Evolutionary conservation across 2,113 vertebrate species (phyloP), one percentile per base, ranked within the genome.

Genomic region (Sigmodon hispidus): DNA sequence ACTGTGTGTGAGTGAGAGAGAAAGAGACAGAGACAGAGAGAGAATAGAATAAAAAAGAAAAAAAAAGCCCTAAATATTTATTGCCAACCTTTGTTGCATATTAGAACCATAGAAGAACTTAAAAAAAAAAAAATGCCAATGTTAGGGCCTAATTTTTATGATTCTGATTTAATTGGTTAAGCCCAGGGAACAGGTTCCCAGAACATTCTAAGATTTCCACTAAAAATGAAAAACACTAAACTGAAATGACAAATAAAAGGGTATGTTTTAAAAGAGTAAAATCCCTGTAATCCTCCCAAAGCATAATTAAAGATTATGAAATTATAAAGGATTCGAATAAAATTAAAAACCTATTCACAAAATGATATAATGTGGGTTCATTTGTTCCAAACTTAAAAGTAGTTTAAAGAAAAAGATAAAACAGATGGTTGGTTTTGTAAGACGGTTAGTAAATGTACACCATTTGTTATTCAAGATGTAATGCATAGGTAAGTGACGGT

Each of bases 261-360:
- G 29, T 73, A 95, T 36, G 1, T 45, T 92, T 93, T 88, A 96
- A 95, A 93, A 96, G 70, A 75, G 43, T 81, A 94, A 96, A 95
- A 90, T 40, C 48, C 83, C 57, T 76, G 87, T 52, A 95, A 92
- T 13, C 52, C 69, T 80, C 92, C 69, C 10, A 92, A 94, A 91
- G 93, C 76, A 80, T 43, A 88, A 91, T 73, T 61, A 79, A 85
- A 87, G 67, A 80, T 94, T 76, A 76, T 43, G 59, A 94, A 93
- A 76, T 94, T 90, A 94, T 93, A 59, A 90, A 94, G 29, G 13
- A 85, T 83, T 85, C 57, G 15, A 45, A 48, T 1, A 96, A 21
- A 92, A 95, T 31, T 16, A 95, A 43, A 13, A 96, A 90, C 24
- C 45, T 85, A n/a, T 90, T 95, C 55, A 95, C 65, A 83, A 93